These are phyloP conservation scores for Pheosia tremula DNA, from an alignment of 2,888 invertebrate genomes.

Conservation along the genomic window DNA sequence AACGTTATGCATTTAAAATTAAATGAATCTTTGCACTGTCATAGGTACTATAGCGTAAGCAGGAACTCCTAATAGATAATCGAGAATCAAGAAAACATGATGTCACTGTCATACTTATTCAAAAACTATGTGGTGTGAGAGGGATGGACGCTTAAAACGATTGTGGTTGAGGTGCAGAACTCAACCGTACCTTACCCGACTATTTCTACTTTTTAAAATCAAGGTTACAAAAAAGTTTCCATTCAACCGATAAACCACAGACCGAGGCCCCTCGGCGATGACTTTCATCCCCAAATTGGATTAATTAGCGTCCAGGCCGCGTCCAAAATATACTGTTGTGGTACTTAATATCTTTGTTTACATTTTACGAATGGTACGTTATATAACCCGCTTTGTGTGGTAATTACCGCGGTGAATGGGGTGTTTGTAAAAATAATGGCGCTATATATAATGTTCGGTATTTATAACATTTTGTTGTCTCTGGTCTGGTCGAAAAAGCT, in stretches of 20 bases:
- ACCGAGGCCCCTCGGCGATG: not conserved
- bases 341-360: conserved; percentile 2
- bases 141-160: no score
- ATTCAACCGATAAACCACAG: not conserved
- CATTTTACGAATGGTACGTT: conserved; percentile 1
- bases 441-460: not conserved
- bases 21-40: no score
- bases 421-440: not conserved
- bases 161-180: no score
- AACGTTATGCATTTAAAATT: no score
- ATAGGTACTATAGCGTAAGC: no score
- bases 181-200: no score
- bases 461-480: not conserved
- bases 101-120: no score
- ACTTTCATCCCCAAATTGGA: conserved; percentile 5
- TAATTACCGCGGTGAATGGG: not conserved
- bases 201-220: not conserved
- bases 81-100: no score
- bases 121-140: no score
- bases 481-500: no score
- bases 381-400: not conserved
- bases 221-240: not conserved
- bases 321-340: conserved; percentile 1
- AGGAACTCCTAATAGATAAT: no score
- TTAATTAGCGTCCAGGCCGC: conserved; percentile 8